Conservation (phyloP, 1,140 invertebrate species). For the Phymastichus coffea region DNA sequence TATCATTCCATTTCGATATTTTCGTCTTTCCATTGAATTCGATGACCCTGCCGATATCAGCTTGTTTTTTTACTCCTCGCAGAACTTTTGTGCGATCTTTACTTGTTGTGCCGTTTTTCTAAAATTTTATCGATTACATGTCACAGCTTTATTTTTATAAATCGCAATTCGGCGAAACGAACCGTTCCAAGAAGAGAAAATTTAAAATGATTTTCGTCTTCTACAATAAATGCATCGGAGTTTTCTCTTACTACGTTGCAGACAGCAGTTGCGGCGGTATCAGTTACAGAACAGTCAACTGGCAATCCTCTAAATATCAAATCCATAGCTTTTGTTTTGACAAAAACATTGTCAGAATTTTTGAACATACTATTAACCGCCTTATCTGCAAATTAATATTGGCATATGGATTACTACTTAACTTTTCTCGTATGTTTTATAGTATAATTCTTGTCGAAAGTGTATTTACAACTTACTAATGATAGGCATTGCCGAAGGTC, state of each 20-base stretch:
- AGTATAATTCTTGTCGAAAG: no score
- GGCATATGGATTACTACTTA: neutral
- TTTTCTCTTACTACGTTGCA: constrained; percentile 54
- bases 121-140: neutral
- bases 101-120: constrained; percentile 26
- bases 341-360: constrained; percentile 61
- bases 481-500: constrained; percentile 65
- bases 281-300: constrained; percentile 71
- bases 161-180: neutral
- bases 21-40: constrained; percentile 61
- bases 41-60: constrained; percentile 64
- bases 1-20: constrained; percentile 60
- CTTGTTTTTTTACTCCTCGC: constrained; percentile 62
- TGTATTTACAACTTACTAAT: constrained; percentile 54
- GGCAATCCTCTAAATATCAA: constrained; percentile 69
- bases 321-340: constrained; percentile 66
- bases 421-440: neutral
- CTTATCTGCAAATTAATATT: constrained; percentile 31
- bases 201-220: constrained; percentile 31
- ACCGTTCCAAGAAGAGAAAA: constrained; percentile 38
- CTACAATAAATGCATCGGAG: constrained; percentile 27
- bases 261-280: constrained; percentile 70
- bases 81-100: constrained; percentile 6
- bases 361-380: constrained; percentile 61
- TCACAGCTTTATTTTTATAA: neutral